phyloP scores from a whole-genome alignment of 2,113 vertebrate species.

The Hyperoodon ampullatus region DNA sequence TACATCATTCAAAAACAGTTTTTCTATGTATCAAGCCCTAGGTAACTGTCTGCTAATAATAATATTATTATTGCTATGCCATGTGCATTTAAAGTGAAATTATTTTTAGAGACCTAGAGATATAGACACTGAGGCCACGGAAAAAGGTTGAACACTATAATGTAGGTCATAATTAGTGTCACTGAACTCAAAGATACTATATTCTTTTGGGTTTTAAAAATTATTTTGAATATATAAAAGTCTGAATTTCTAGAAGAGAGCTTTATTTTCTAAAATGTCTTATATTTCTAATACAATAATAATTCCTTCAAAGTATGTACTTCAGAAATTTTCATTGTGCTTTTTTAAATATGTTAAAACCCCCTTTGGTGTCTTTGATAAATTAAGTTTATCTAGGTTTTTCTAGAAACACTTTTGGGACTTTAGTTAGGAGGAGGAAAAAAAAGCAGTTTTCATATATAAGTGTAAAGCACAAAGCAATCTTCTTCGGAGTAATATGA shows the following conservation, averaged over 20 bases:
- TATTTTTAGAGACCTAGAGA: neutral
- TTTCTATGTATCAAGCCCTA: neutral
- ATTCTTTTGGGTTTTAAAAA: neutral
- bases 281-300: constrained; percentile 25
- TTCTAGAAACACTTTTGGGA: constrained; percentile 52
- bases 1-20: neutral
- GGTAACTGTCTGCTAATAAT: neutral
- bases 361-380: constrained; percentile 48
- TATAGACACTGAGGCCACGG: neutral
- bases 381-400: constrained; percentile 59
- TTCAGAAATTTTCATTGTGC: constrained; percentile 25
- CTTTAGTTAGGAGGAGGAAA: neutral
- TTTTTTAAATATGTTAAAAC: constrained; percentile 55
- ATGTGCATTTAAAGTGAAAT: neutral
- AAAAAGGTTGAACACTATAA: neutral
- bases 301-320: neutral
- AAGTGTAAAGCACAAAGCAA: constrained; percentile 41
- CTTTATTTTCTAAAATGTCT: neutral
- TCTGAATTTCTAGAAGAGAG: neutral
- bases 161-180: neutral
- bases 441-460: neutral
- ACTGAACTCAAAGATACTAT: neutral
- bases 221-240: neutral
- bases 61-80: neutral
- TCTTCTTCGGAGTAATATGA: constrained; percentile 28